Evolutionary conservation across 2,888 invertebrate genomes (phyloP).

Genomic region (Trissoscelio sp.): DNA sequence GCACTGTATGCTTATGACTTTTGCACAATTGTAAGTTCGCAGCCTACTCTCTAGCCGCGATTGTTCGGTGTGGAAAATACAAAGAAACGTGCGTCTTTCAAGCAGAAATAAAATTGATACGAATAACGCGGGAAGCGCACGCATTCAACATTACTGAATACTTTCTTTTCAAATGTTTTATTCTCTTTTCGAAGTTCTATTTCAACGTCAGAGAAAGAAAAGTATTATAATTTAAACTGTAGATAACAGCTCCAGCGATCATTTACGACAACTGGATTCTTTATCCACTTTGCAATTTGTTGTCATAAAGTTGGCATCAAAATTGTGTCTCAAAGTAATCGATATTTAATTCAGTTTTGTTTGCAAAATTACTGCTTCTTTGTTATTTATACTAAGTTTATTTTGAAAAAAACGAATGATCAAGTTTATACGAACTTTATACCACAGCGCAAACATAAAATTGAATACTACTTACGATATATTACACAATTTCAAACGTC

Average conservation of each 20-base stretch:
- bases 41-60: conserved; percentile 19
- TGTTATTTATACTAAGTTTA: too few relatives aligned
- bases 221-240: conserved; percentile 12
- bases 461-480: background rate
- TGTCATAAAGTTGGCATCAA: too few relatives aligned
- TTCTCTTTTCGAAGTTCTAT: conserved; percentile 15
- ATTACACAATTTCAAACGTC: background rate
- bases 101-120: conserved; percentile 33
- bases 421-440: background rate
- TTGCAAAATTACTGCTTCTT: too few relatives aligned
- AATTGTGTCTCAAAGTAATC: too few relatives aligned
- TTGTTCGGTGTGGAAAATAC: conserved; percentile 32
- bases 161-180: conserved; percentile 12
- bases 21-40: conserved; percentile 29
- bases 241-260: background rate
- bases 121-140: conserved; percentile 32
- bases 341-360: too few relatives aligned
- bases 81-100: conserved; percentile 12
- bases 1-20: conserved; percentile 45
- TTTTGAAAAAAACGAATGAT: too few relatives aligned
- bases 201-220: conserved; percentile 18
- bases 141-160: background rate
- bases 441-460: background rate
- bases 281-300: background rate
- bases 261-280: background rate